These are phyloP conservation scores for Dyspetes luteomarginatus DNA, from an alignment of 2,888 invertebrate genomes.

Conservation along the genomic window DNA sequence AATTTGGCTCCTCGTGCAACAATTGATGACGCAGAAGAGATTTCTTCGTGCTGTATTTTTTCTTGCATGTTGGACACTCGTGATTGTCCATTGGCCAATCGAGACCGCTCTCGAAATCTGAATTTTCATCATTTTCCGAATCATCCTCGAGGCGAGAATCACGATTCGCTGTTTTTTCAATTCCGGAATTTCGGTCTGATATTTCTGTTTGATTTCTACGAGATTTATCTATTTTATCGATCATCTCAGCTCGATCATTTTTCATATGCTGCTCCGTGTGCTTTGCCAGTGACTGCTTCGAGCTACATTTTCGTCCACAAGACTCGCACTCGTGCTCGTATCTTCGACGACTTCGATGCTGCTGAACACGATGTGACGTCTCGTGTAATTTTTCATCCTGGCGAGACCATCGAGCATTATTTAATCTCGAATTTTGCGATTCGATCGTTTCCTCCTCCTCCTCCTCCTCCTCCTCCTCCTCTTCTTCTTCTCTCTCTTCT, in stretches of 20 bases:
- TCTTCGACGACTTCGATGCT: constrained; percentile 48
- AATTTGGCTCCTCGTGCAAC: constrained; percentile 81
- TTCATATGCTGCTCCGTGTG: constrained; percentile 80
- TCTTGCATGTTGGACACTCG: constrained; percentile 81
- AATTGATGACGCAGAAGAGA: constrained; percentile 81
- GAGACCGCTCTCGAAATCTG: constrained; percentile 79
- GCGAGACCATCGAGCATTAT: constrained; percentile 25
- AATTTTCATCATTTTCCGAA: constrained; percentile 75
- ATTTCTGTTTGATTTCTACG: constrained; percentile 33
- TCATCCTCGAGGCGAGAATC: constrained; percentile 46
- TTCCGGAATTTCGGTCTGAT: too few relatives aligned
- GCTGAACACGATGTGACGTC: too few relatives aligned
- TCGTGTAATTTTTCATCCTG: constrained; percentile 29
- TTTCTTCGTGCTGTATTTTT: constrained; percentile 81
- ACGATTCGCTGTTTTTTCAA: too few relatives aligned
- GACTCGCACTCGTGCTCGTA: constrained; percentile 76
- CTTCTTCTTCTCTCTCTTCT: background rate
- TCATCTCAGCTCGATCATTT: constrained; percentile 76
- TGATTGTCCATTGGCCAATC: constrained; percentile 82
- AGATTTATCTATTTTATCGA: constrained; percentile 61
- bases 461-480: constrained; percentile 31
- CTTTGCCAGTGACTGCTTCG: constrained; percentile 78
- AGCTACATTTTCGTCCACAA: constrained; percentile 78
- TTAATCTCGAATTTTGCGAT: constrained; percentile 55
- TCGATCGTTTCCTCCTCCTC: constrained; percentile 54